Evolutionary conservation across 2,888 invertebrate species (phyloP).

Genomic region (Orthosia gothica): DNA sequence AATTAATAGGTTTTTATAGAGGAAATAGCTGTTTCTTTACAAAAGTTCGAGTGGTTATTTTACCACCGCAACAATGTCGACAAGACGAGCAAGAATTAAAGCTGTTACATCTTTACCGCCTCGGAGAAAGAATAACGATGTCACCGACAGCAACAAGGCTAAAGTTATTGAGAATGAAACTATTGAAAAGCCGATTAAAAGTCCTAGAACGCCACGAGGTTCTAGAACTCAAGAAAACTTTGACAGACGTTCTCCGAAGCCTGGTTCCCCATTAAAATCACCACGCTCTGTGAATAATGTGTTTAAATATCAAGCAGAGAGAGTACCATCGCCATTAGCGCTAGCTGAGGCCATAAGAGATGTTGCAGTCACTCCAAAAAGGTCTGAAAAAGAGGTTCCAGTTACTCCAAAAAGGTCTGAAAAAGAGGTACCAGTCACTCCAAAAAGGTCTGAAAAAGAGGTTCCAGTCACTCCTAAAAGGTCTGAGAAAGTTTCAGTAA

Average conservation of each 20-base stretch:
- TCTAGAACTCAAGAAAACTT: constrained; percentile 64
- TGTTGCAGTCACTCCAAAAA: constrained; percentile 57
- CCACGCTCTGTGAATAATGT: constrained; percentile 58
- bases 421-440: constrained; percentile 65
- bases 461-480: constrained; percentile 58
- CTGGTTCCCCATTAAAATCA: constrained; percentile 64
- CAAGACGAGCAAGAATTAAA: constrained; percentile 94
- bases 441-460: constrained; percentile 69
- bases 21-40: neutral
- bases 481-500: constrained; percentile 72
- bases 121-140: constrained; percentile 83
- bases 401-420: constrained; percentile 63
- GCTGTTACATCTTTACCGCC: constrained; percentile 93
- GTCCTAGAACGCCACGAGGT: constrained; percentile 73
- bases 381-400: constrained; percentile 68
- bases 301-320: constrained; percentile 53
- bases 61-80: constrained; percentile 89
- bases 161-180: constrained; percentile 69
- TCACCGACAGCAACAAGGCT: constrained; percentile 72
- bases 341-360: constrained; percentile 55
- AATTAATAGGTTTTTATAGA: neutral
- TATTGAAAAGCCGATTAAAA: constrained; percentile 71
- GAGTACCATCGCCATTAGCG: constrained; percentile 56
- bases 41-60: neutral
- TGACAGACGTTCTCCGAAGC: constrained; percentile 54